Evolutionary conservation across 30 jellyfish, hydroid and myxozoan species (phyloP).

Genomic region (Aurelia sp.): DNA sequence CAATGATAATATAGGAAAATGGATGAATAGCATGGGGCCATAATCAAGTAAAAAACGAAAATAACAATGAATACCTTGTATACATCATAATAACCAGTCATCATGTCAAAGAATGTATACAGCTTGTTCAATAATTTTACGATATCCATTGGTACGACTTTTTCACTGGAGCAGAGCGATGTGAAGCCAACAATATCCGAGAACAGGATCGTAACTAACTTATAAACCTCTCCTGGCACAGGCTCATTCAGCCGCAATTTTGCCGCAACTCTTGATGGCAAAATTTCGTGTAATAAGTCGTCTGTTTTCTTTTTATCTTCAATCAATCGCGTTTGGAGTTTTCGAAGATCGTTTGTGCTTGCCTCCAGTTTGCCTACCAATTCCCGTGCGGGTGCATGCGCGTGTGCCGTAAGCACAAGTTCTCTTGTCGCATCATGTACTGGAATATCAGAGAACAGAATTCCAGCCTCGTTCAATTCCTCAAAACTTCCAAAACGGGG

Average conservation of each 20-base stretch:
- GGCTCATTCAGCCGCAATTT: constrained; percentile 80
- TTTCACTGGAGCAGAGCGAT: constrained; percentile 82
- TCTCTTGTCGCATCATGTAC: constrained; percentile 87
- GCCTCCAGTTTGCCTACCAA: constrained; percentile 75
- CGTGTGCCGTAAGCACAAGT: constrained; percentile 77
- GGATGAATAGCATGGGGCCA: no score
- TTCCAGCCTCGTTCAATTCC: constrained; percentile 52
- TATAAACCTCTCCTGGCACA: constrained; percentile 80
- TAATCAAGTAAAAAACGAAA: no score
- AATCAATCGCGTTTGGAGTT: constrained; percentile 63
- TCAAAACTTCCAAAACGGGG: constrained; percentile 78
- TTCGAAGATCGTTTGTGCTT: constrained; percentile 70
- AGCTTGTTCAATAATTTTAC: constrained; percentile 78
- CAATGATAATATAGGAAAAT: no score
- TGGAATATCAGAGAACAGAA: constrained; percentile 80
- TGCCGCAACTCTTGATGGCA: constrained; percentile 83
- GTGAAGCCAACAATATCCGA: constrained; percentile 94
- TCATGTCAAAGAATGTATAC: constrained; percentile 82
- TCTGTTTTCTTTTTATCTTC: constrained; percentile 82
- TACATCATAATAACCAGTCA: constrained; percentile 74
- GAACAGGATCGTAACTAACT: constrained; percentile 71
- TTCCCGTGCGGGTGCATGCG: constrained; percentile 78
- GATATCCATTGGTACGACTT: constrained; percentile 91
- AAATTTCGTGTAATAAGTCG: constrained; percentile 72
- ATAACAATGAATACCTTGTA: constrained; percentile 62